Evolutionary conservation across 2,113 vertebrate genomes (phyloP), one percentile per base, ranked within the genome.

Genomic region (Ictalurus punctatus): DNA sequence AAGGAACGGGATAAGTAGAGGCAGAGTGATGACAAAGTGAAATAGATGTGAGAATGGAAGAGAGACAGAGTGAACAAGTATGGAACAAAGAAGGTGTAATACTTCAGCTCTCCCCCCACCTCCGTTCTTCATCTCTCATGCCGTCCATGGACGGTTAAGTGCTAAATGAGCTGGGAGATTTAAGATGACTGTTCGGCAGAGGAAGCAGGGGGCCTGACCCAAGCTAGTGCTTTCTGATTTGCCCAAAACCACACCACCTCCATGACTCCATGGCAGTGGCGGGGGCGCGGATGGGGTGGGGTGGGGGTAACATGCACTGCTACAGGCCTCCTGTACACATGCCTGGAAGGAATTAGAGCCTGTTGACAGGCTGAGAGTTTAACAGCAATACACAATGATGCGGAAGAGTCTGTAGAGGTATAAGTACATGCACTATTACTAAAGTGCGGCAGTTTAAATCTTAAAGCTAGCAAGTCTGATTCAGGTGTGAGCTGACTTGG

Each of bases 121-220:
- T 90, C 84, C 81, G 79, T 63, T 25, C 69, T 54, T 44, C 59
- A 89, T 89, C 90, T 86, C 90, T 79, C 82, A 74, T 83, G 85
- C 78, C 16, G 34, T 90, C 90, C 88, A 88, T 86, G 90, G 82
- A 87, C 87, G 83, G 85, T 91, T 91, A 90, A 89, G 85, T 87
- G 69, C 84, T 91, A 91, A 91, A 91, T 86, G 91, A 90, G 84
- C 89, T 89, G 88, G 81, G 81, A 91, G 88, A 91, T 93, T 91
- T 93, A 88, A 86, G 84, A 90, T 90, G 56, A 85, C 87, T 86
- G 79, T 83, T 87, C 87, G 83, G 89, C 90, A 71, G 84, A 74
- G 40, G 84, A 86, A 83, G 40, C 83, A 59, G 87, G 78, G 81
- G 48, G 84, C 44, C 58, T 69, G 71, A 81, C 52, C 40, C 81